Evolutionary conservation across 1,140 invertebrate species (phyloP), one percentile per base, ranked within the genome.

Genomic region (Hypothenemus hampei): DNA sequence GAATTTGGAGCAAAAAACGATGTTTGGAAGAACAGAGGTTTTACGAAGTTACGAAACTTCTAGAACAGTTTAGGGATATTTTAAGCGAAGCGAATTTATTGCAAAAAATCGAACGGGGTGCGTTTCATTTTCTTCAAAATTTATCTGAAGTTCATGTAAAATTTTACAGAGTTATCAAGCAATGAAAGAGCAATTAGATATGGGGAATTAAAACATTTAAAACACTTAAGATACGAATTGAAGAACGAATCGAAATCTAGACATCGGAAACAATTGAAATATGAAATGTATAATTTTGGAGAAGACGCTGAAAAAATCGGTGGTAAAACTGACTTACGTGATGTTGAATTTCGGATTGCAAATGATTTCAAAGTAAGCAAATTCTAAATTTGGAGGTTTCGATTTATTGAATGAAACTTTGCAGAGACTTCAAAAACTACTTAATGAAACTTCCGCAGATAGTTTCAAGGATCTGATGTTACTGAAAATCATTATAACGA

Each of bases 1-100:
- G 82, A 44, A 83, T 84, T 59, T 99, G 95, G 95, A 95, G 93
- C 64, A 82, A 78, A 61, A 79, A 85, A 51, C 73, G 91, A 36
- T 93, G 92, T 3, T 75, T 98, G 3, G 94, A 98, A 72, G 95
- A 98, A 67, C 94, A 98, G 69, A 77, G 95, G 44, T 90, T 99
- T 70, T 98, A 97, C 67, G 95, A 98, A 75, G 87, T 96, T 65
- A 93, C 86, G 0, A 98, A 98, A 78, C 72, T 99, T 3, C 77
- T 93, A 23, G 76, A 83, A 26, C 96, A 98, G 72, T 94, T 98
- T 69, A 82, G 87, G 69, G 83, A 89, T 40, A 77, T 97, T 26
- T 72, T 97, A 24, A 80, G 86, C 72, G 85, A 86, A 56, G 85
- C 85, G 46, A 82, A 83, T 57, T 73, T 89, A 46, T 73, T 89